Conservation (phyloP, 2,113 vertebrate genomes). For the Dissostichus mawsoni region DNA sequence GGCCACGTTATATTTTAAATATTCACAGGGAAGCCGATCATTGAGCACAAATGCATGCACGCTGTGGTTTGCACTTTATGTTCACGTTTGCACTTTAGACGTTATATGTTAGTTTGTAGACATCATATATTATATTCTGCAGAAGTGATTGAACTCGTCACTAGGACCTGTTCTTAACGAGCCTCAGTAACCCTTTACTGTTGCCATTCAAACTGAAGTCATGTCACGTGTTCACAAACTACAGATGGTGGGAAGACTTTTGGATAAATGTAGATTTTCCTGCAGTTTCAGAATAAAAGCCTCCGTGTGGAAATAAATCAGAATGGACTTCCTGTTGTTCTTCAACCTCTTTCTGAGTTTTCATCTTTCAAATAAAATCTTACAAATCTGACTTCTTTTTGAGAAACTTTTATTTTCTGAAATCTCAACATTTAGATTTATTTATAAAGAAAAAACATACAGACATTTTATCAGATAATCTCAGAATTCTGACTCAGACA, state of each 20-base stretch:
- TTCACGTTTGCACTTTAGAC: too few species aligned
- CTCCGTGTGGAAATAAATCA: neutral
- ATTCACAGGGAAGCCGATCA: too few species aligned
- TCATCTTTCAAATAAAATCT: neutral
- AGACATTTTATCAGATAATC: too few species aligned
- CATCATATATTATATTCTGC: neutral
- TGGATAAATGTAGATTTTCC: constrained; percentile 23
- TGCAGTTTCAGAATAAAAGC: constrained; percentile 59
- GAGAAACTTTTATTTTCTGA: too few species aligned
- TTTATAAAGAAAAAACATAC: too few species aligned
- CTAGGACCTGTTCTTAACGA: neutral
- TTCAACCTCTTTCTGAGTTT: neutral
- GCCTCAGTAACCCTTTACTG: neutral
- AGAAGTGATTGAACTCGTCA: neutral
- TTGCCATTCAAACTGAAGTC: neutral
- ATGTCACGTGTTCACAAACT: constrained; percentile 7
- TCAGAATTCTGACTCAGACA: too few species aligned
- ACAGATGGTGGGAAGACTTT: constrained; percentile 37
- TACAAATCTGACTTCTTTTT: too few species aligned
- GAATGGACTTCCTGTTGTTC: neutral
- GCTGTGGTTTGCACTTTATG: too few species aligned
- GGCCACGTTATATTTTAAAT: too few species aligned
- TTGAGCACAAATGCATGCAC: too few species aligned
- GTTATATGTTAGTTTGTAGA: neutral
- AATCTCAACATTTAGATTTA: too few species aligned